Evolutionary conservation across 2,797 vertebrate genomes (phyloP).

Genomic region (Pseudochirops cupreus): DNA sequence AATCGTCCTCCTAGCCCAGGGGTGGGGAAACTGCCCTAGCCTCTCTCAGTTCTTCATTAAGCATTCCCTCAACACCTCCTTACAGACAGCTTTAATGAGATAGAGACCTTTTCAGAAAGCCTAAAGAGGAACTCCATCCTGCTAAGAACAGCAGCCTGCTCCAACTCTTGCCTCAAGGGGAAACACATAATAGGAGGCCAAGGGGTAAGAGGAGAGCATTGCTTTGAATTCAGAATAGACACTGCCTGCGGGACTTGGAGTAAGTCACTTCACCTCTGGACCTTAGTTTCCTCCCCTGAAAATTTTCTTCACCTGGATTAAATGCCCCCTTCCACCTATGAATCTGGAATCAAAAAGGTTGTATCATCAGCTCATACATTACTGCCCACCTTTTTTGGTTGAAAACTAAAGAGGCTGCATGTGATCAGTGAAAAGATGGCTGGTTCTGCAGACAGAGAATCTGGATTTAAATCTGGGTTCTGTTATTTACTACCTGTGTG

Average conservation of each 20-base stretch:
- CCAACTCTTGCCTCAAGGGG: slow-evolving; percentile 30
- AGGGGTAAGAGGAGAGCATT: neutral
- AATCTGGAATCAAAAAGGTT: neutral
- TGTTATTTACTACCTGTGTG: neutral
- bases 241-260: neutral
- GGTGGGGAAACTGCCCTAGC: slow-evolving; percentile 1
- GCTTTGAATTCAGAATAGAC: neutral
- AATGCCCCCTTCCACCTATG: neutral
- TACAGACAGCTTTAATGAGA: slow-evolving; percentile 76
- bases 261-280: neutral
- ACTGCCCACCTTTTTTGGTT: neutral
- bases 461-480: neutral
- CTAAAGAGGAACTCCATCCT: slow-evolving; percentile 55
- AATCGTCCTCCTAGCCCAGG: slow-evolving; percentile 51
- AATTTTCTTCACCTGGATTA: neutral
- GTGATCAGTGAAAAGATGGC: neutral
- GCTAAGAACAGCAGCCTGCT: slow-evolving; percentile 56
- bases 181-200: neutral
- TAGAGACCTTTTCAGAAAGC: slow-evolving; percentile 71
- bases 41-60: slow-evolving; percentile 56
- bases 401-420: neutral
- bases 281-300: neutral
- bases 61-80: slow-evolving; percentile 71
- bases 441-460: neutral
- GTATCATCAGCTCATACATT: neutral